Evolutionary conservation across 2,113 vertebrate genomes (phyloP), one percentile per base, ranked within the genome.

Genomic region (Motacilla alba): DNA sequence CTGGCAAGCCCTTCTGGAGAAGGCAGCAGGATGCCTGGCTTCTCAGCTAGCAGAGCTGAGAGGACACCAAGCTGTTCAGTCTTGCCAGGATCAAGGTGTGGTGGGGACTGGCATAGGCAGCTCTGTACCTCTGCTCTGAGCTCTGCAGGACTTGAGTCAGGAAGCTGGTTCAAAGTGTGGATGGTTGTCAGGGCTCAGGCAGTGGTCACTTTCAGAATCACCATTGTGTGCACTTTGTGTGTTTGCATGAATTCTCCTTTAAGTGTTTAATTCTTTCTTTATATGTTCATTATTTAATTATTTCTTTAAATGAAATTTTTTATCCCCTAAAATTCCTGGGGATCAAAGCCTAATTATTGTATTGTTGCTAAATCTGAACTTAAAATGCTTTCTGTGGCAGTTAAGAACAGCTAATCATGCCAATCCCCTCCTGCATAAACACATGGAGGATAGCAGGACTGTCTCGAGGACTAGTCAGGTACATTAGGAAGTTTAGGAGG

Each of bases 331-430:
- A 77, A 94, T 77, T 90, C 47, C 47, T 3, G 1, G 15, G 52
- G 26, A 74, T 93, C 56, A 77, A 90, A 91, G 74, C 39, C 43
- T 94, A 80, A 79, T 90, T 59, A 86, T 74, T 83, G 11, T 26
- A 80, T 55, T 95, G 55, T 79, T 91, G 27, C 3, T 74, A 73
- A 77, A 83, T 90, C 78, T 77, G 59, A 74, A 67, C 91, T 91
- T 58, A 59, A 91, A 89, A 86, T 55, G 24, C 22, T 70, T n/a
- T 81, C n/a, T 63, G 37, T 74, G 39, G 50, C 27, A 80, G 64
- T 44, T 81, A 80, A 74, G 87, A 92, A 55, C 27, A 91, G 56
- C 52, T 86, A 83, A 77, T 95, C 55, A 15, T 80, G 33, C 30
- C 75, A 92, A 66, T 44, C 43, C 22, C 47, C 39, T 77, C 4